A percentile compares a stretch with the other conserved stretches of the same genome.
phyloP scores from a whole-genome alignment of 1,140 invertebrate genomes.

The Laodelphax striatellus region DNA sequence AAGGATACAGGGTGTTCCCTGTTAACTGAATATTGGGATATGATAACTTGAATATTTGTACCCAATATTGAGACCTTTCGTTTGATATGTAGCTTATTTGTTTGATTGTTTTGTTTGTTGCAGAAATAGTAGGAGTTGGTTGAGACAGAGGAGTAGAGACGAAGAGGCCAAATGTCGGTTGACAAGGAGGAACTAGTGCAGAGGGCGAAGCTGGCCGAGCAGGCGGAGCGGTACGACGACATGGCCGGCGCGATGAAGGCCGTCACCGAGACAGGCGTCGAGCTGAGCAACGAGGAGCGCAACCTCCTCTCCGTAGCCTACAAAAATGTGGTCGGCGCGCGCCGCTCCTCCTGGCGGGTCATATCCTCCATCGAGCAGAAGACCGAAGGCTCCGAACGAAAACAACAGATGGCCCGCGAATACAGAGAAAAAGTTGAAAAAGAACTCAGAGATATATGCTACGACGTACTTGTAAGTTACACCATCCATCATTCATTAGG shows the following conservation, averaged over 20 bases:
- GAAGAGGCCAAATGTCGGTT: conserved; percentile 49
- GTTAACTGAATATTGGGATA: too few relatives aligned
- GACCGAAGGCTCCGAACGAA: conserved; percentile 91
- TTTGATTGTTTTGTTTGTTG: too few relatives aligned
- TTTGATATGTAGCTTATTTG: too few relatives aligned
- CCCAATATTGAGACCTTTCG: too few relatives aligned
- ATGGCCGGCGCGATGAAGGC: conserved; percentile 96
- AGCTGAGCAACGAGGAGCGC: conserved; percentile 93
- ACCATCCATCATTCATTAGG: conserved; percentile 10
- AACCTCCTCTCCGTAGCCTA: conserved; percentile 97
- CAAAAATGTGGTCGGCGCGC: conserved; percentile 97
- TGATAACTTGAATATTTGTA: too few relatives aligned
- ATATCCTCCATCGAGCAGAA: conserved; percentile 99
- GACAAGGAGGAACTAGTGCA: conserved; percentile 98
- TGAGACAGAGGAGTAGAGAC: background rate
- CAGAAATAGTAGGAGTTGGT: too few relatives aligned
- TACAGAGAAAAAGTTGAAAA: conserved; percentile 98
- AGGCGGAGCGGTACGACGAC: conserved; percentile 93
- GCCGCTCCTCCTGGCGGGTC: conserved; percentile 94
- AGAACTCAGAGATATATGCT: conserved; percentile 95
- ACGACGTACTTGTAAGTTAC: conserved; percentile 87
- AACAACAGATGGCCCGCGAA: conserved; percentile 97
- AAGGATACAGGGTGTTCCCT: too few relatives aligned
- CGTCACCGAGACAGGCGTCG: conserved; percentile 88
- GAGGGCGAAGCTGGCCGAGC: conserved; percentile 97